phyloP scores from a whole-genome alignment of 2,113 vertebrate species.

The Lontra canadensis region DNA sequence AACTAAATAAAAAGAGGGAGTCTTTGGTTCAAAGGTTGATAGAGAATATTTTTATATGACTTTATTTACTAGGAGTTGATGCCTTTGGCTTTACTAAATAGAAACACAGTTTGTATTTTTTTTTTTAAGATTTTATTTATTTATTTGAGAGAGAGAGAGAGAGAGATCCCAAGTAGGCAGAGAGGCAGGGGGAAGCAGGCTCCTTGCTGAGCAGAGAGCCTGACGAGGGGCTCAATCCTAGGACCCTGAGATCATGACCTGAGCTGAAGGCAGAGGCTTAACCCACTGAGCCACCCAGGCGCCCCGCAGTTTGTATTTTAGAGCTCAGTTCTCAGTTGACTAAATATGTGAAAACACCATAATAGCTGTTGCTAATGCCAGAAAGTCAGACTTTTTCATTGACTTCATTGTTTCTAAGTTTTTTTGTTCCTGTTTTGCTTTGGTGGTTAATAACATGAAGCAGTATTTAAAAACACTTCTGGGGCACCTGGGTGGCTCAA shows the following conservation, averaged over 20 bases:
- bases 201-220: too few relatives aligned
- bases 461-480: background rate
- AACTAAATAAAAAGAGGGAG: background rate
- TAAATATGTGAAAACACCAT: background rate
- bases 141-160: too few relatives aligned
- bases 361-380: background rate
- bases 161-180: too few relatives aligned
- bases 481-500: too few relatives aligned
- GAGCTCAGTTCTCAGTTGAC: background rate
- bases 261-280: too few relatives aligned
- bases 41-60: background rate
- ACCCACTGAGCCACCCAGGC: too few relatives aligned
- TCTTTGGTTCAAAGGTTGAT: background rate
- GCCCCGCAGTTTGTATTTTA: too few relatives aligned
- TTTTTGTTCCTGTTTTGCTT: constrained; percentile 7
- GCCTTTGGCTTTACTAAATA: background rate
- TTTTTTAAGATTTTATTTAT: too few relatives aligned
- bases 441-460: background rate
- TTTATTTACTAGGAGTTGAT: constrained; percentile 9
- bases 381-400: background rate
- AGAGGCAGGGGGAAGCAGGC: too few relatives aligned
- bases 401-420: background rate
- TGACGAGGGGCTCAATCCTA: too few relatives aligned
- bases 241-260: too few relatives aligned
- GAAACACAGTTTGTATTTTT: background rate